phyloP scores from a whole-genome alignment of 2,113 vertebrate species.

The Dolichallabes microphthalmus region DNA sequence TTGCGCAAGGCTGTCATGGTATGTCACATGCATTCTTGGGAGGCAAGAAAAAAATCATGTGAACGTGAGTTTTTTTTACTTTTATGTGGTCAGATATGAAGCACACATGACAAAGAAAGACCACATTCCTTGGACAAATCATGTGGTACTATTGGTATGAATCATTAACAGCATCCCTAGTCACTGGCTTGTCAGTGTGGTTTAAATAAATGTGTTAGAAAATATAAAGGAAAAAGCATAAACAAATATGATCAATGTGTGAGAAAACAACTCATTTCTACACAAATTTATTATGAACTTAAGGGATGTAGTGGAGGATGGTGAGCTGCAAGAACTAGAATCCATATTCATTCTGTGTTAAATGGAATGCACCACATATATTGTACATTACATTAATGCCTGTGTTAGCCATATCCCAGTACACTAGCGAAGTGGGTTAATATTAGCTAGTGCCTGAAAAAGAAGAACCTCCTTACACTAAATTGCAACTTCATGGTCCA shows the following conservation, averaged over 20 bases:
- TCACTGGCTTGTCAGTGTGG: not conserved
- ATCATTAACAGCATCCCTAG: not conserved
- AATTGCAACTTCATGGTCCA: not conserved
- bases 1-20: no score
- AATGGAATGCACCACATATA: not conserved
- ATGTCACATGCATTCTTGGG: no score
- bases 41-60: not conserved
- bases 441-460: constrained; percentile 2
- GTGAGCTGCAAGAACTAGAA: not conserved
- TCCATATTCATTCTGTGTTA: not conserved
- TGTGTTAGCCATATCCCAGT: not conserved
- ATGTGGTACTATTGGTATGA: not conserved
- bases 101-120: no score
- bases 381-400: not conserved
- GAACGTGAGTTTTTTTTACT: not conserved
- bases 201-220: not conserved
- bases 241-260: not conserved
- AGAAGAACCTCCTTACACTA: not conserved
- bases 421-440: not conserved
- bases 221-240: no score
- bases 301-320: not conserved
- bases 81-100: no score
- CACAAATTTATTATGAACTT: not conserved
- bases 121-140: not conserved
- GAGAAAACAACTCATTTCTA: not conserved